Conservation (phyloP, 1,140 invertebrate species). For the Propsilocerus akamusi region DNA sequence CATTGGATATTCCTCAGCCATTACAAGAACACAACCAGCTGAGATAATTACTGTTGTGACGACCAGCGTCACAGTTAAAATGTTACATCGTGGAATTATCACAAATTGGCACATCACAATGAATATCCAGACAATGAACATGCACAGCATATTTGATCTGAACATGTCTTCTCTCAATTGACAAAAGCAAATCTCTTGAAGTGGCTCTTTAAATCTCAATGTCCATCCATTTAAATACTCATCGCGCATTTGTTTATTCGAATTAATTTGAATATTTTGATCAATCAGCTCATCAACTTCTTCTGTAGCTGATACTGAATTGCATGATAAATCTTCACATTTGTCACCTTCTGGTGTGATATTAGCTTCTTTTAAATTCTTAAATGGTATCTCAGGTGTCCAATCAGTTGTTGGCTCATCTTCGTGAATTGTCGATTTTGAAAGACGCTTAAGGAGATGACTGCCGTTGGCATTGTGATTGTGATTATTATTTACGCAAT, state of each 20-base stretch:
- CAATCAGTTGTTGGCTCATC: conserved; percentile 64
- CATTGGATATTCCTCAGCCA: conserved; percentile 59
- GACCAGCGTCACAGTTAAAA: conserved; percentile 33
- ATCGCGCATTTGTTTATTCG: conserved; percentile 75
- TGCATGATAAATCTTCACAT: not conserved
- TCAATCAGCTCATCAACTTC: conserved; percentile 70
- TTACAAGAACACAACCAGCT: conserved; percentile 51
- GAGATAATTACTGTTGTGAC: conserved; percentile 45
- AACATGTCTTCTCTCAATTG: conserved; percentile 84
- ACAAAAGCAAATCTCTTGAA: conserved; percentile 41
- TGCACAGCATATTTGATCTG: conserved; percentile 85
- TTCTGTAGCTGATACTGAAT: conserved; percentile 17
- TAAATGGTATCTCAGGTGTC: conserved; percentile 81
- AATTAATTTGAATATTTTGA: conserved; percentile 78
- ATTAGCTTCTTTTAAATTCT: conserved; percentile 45
- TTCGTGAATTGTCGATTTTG: conserved; percentile 33
- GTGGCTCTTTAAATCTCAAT: conserved; percentile 56
- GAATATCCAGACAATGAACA: conserved; percentile 77
- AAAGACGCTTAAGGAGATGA: conserved; percentile 7
- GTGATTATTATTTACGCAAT: not conserved
- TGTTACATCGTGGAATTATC: conserved; percentile 47
- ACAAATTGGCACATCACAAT: conserved; percentile 62
- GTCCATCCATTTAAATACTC: conserved; percentile 76
- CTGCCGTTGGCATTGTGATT: not conserved
- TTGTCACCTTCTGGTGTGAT: not conserved